phyloP scores from a whole-genome alignment of 2,888 invertebrate genomes.

The Muscina levida region DNA sequence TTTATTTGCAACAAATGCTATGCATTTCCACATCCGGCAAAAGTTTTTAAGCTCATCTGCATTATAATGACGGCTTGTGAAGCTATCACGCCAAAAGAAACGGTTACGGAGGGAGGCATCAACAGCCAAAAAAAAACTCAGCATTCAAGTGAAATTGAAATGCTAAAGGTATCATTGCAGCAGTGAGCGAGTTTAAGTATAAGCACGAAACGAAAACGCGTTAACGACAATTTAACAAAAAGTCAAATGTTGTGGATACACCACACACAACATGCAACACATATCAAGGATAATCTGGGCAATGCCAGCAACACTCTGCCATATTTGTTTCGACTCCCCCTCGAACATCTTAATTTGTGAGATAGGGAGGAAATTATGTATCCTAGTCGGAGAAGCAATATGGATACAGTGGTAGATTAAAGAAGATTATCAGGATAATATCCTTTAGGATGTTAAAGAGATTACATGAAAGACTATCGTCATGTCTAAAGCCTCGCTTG shows the following conservation, averaged over 20 bases:
- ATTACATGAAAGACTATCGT: too few species aligned
- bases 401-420: too few species aligned
- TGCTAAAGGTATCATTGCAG: constrained; percentile 26
- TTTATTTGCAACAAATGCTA: constrained; percentile 35
- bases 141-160: constrained; percentile 32
- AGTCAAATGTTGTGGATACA: constrained; percentile 51
- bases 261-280: background rate
- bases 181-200: constrained; percentile 26
- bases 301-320: constrained; percentile 3
- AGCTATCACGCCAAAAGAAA: constrained; percentile 7
- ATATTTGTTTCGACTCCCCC: background rate
- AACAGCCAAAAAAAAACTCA: constrained; percentile 3
- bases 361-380: background rate
- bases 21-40: constrained; percentile 56
- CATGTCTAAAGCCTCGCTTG: too few species aligned
- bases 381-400: too few species aligned
- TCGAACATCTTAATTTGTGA: background rate
- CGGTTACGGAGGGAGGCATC: background rate
- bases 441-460: too few species aligned
- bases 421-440: too few species aligned
- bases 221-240: constrained; percentile 53
- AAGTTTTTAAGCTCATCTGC: constrained; percentile 67
- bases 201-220: constrained; percentile 33
- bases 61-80: constrained; percentile 61
- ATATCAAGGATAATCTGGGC: constrained; percentile 16